A percentile compares a stretch with the other conserved stretches of the same genome.
phyloP scores from a whole-genome alignment of 2,797 vertebrate species.

The Todus mexicanus region DNA sequence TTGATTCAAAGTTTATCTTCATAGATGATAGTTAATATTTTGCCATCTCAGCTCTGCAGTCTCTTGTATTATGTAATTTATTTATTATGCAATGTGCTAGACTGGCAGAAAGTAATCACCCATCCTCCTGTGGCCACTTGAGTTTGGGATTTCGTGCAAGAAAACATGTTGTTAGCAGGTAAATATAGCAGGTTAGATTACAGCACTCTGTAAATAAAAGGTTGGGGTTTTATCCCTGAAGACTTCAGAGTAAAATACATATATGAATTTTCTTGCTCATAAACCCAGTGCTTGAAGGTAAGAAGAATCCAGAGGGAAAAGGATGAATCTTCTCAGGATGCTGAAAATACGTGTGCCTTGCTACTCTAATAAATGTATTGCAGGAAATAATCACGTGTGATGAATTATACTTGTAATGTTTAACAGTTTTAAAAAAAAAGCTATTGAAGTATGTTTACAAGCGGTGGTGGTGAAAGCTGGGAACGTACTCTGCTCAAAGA shows the following conservation, averaged over 20 bases:
- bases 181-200: neutral
- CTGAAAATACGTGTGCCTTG: neutral
- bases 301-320: neutral
- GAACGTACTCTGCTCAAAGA: neutral
- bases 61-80: neutral
- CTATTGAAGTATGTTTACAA: neutral
- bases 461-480: neutral
- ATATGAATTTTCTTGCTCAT: neutral
- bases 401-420: neutral
- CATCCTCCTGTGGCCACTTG: neutral
- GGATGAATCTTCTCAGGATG: neutral
- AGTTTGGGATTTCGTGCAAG: neutral
- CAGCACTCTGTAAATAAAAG: neutral
- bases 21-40: neutral
- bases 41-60: neutral
- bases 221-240: neutral
- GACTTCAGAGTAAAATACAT: neutral
- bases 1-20: neutral
- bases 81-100: neutral
- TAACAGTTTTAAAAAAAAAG: neutral
- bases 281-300: neutral
- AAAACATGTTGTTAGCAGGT: neutral
- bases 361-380: neutral
- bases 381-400: neutral
- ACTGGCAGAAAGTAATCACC: neutral